Base-by-base conservation (phyloP, 2,797 vertebrate genomes). In the Steatocranus sp. region DNA sequence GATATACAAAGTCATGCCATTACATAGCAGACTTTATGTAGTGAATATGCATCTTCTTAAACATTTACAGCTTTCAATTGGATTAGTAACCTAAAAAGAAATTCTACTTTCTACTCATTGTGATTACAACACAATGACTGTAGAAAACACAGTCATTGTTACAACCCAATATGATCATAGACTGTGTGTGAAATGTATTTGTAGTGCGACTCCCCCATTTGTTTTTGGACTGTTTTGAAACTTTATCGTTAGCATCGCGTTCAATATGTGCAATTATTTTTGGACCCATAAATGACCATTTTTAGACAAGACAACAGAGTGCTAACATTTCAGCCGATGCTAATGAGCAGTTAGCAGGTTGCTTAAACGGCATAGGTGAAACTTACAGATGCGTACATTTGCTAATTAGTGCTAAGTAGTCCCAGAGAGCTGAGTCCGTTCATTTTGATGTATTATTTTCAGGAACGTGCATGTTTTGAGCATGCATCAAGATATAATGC, bases 351-450 rank as follows among this genome's bases (percentile, higher is more conserved):
- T 41, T 68, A 41, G 36, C 63, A 68, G 36, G 63, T 41, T 68
- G 20, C 63, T 41, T 68, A 41, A 41, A 15, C 0, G 2, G 0
- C 5, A 41, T 68, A 15, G 63, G 0, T 41, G 20, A 41, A 68
- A 25, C 61, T 41, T 25, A 66, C 20, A 9, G 36, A 23, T 12
- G 7, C 0, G 4, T 38, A 68, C 36, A 41, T 8, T 41, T 41
- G 2, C 12, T 68, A 41, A 41, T 41, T 66, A 25, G 61, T 10
- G 61, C 8, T 2, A 66, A 66, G 61, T 15, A 58, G 56, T 34
- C 30, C 30, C 9, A 34, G 54, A 58, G 6, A 58, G 30, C 11
- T n/a, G 30, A 58, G 1, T 34, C 30, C 17, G 2, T 34, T 11
- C 56, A 34, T 18, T 0, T 18, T 32, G 54, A 58, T 58, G 27